Conservation (phyloP, 1,140 invertebrate species). For the Zaprionus camerounensis region DNA sequence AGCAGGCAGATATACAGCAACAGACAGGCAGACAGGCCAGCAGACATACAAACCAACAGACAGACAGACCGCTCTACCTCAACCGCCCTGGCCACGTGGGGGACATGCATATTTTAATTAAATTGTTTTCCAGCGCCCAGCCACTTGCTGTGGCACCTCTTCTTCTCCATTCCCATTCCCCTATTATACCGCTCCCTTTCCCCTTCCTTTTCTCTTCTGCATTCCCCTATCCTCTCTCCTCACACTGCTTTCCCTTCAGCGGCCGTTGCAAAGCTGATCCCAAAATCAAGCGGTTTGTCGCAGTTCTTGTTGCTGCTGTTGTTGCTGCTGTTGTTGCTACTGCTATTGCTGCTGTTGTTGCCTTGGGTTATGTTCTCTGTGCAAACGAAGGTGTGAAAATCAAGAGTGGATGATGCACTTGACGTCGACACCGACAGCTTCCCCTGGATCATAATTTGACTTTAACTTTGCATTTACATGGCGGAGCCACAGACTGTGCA, state of each 20-base stretch:
- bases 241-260: background rate
- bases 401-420: background rate
- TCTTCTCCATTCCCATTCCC: background rate
- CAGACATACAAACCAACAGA: slow-evolving; percentile 1
- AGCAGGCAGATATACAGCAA: slow-evolving; percentile 11
- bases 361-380: background rate
- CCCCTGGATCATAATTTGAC: slow-evolving; percentile 6
- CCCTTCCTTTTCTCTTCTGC: background rate
- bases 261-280: slow-evolving; percentile 12
- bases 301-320: slow-evolving; percentile 1
- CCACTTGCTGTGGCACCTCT: slow-evolving; percentile 18
- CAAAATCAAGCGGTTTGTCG: slow-evolving; percentile 35
- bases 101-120: slow-evolving; percentile 78
- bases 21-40: background rate
- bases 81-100: slow-evolving; percentile 40
- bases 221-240: background rate
- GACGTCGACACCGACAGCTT: slow-evolving; percentile 1
- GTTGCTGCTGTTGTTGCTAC: background rate
- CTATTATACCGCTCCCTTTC: too few relatives aligned
- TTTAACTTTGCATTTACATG: background rate
- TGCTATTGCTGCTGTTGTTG: background rate
- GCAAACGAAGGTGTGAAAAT: slow-evolving; percentile 34
- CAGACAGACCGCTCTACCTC: slow-evolving; percentile 20
- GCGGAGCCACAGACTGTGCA: too few relatives aligned
- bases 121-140: slow-evolving; percentile 64